Percentiles rank a stretch among this genome's conserved stretches.
These are phyloP conservation scores for Callimorpha dominula DNA, from an alignment of 2,888 invertebrate species.

Conservation along the genomic window DNA sequence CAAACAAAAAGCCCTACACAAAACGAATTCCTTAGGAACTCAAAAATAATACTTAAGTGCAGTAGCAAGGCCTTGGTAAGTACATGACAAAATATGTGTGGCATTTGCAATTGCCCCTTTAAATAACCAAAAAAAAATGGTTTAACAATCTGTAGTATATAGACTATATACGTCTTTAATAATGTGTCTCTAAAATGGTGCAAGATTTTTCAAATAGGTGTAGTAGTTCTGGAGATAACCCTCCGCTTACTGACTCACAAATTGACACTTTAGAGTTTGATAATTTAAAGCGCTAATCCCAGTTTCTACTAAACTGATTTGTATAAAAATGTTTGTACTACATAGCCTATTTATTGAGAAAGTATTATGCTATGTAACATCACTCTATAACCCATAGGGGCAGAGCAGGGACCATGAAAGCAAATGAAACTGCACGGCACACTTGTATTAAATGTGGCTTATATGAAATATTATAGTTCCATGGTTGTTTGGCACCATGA, in stretches of 20 bases:
- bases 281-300: too few species aligned
- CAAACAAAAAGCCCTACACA: too few species aligned
- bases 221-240: neutral
- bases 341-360: neutral
- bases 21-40: too few species aligned
- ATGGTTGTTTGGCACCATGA: conserved; percentile 27
- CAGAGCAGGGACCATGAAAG: neutral
- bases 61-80: neutral
- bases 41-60: neutral
- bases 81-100: too few species aligned
- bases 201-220: neutral
- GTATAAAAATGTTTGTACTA: neutral
- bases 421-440: neutral
- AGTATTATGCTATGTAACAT: neutral
- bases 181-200: neutral
- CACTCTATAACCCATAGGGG: neutral
- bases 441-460: conserved; percentile 36
- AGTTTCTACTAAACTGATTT: too few species aligned
- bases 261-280: neutral
- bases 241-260: neutral
- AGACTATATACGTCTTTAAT: too few species aligned
- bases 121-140: too few species aligned
- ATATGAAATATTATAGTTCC: conserved; percentile 24
- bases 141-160: too few species aligned
- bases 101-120: neutral